phyloP scores from a whole-genome alignment of 2,888 invertebrate species.

The Vanessa cardui region DNA sequence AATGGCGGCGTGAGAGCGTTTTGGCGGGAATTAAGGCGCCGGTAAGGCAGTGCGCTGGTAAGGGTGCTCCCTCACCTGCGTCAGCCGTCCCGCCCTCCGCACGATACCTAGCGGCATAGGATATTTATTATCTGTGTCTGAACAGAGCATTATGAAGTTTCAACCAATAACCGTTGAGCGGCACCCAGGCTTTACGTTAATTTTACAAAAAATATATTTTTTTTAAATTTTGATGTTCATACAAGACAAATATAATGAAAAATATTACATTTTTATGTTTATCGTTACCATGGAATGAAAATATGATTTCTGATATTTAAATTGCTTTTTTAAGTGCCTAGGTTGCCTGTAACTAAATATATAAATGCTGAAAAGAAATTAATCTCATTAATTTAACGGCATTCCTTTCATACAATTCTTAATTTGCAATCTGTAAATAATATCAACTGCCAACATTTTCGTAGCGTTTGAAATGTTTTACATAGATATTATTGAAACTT shows the following conservation, averaged over 20 bases:
- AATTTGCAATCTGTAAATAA: conserved; percentile 41
- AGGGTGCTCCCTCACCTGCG: conserved; percentile 97
- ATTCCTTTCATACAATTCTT: conserved; percentile 18
- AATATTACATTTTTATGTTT: background rate
- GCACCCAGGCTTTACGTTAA: conserved; percentile 31
- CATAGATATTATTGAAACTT: conserved; percentile 49
- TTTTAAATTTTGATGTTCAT: background rate
- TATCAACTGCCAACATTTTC: conserved; percentile 67
- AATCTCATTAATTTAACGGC: conserved; percentile 57
- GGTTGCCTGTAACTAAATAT: conserved; percentile 36
- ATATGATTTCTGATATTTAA: conserved; percentile 5
- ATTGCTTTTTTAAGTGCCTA: conserved; percentile 29
- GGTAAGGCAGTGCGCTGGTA: conserved; percentile 94
- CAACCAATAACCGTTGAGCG: conserved; percentile 44
- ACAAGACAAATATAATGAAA: background rate
- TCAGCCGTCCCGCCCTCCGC: conserved; percentile 92
- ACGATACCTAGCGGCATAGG: conserved; percentile 89
- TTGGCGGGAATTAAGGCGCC: conserved; percentile 86
- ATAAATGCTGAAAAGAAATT: conserved; percentile 74
- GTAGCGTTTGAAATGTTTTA: conserved; percentile 46
- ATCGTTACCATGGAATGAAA: conserved; percentile 23
- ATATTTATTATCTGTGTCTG: conserved; percentile 70
- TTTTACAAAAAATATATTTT: background rate
- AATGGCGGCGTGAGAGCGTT: conserved; percentile 80
- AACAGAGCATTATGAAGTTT: conserved; percentile 41